Percentiles rank a stretch among this genome's conserved stretches.
These are phyloP conservation scores for Donacobius atricapilla DNA, from an alignment of 2,113 vertebrate genomes.

Conservation along the genomic window DNA sequence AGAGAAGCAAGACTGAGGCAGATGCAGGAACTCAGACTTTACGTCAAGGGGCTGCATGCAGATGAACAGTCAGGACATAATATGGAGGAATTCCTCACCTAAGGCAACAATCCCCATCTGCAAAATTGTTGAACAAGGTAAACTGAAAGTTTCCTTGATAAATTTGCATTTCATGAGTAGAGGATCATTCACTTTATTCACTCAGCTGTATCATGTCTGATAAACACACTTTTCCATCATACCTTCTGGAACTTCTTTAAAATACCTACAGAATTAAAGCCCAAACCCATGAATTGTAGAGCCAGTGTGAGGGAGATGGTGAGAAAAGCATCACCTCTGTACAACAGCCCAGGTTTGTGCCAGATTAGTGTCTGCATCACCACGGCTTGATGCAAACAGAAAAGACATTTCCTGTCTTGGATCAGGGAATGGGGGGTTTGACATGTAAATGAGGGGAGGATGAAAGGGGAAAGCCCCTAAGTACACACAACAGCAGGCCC, in stretches of 20 bases:
- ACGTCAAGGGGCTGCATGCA: not conserved
- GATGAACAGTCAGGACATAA: not conserved
- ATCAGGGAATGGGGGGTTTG: not conserved
- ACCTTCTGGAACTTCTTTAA: not conserved
- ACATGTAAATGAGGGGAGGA: not conserved
- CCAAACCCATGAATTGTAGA: not conserved
- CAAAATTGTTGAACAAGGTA: not conserved
- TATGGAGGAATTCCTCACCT: not conserved
- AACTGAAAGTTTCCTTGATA: not conserved
- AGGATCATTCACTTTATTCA: not conserved
- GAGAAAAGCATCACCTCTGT: not conserved
- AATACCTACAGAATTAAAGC: not conserved
- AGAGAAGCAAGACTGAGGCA: not conserved
- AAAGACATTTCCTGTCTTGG: slow-evolving; percentile 5
- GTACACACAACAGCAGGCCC: not conserved
- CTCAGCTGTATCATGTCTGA: not conserved
- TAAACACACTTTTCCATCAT: not conserved
- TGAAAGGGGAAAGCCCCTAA: not conserved
- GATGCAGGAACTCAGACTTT: not conserved
- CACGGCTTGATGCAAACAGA: slow-evolving; percentile 4
- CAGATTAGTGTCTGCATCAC: slow-evolving; percentile 7
- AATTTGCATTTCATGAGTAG: not conserved
- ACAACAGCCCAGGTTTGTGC: not conserved
- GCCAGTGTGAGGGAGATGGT: not conserved
- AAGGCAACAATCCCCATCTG: not conserved